Conservation (phyloP, 2,888 invertebrate genomes). For the Ptycholaimellus sp. region DNA sequence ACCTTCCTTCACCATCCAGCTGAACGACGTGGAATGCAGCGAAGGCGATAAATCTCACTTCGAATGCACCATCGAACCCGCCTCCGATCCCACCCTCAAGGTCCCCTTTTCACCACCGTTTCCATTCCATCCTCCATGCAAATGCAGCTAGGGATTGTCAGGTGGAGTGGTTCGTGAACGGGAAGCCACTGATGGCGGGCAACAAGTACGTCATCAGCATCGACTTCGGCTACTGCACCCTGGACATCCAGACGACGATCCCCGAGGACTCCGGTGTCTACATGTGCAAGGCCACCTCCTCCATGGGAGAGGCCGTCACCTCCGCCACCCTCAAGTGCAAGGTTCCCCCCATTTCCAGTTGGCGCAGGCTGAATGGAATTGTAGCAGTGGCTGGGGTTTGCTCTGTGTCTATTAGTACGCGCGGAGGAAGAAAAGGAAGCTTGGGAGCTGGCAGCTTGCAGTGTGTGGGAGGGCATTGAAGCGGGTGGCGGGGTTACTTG, state of each 20-base stretch:
- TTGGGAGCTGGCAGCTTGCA: too few species aligned
- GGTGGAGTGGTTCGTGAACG: slow-evolving; percentile 31
- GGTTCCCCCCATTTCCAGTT: too few species aligned
- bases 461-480: too few species aligned
- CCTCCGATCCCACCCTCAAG: slow-evolving; percentile 71
- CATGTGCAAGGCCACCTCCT: slow-evolving; percentile 67
- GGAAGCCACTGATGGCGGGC: slow-evolving; percentile 20
- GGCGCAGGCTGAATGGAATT: too few species aligned
- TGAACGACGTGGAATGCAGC: slow-evolving; percentile 51
- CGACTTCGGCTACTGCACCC: slow-evolving; percentile 78
- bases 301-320: slow-evolving; percentile 78
- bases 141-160: too few species aligned
- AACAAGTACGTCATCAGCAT: slow-evolving; percentile 46
- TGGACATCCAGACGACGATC: slow-evolving; percentile 48
- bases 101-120: slow-evolving; percentile 37
- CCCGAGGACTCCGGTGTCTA: slow-evolving; percentile 90
- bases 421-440: too few species aligned
- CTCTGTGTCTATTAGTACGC: too few species aligned
- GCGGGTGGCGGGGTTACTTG: too few species aligned
- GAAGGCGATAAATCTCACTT: slow-evolving; percentile 69
- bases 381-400: too few species aligned
- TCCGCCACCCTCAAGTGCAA: slow-evolving; percentile 47
- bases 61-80: slow-evolving; percentile 71
- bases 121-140: too few species aligned
- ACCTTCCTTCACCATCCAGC: slow-evolving; percentile 47